These are phyloP conservation scores for Zingel zingel DNA, from an alignment of 2,113 vertebrate genomes.

Conservation along the genomic window DNA sequence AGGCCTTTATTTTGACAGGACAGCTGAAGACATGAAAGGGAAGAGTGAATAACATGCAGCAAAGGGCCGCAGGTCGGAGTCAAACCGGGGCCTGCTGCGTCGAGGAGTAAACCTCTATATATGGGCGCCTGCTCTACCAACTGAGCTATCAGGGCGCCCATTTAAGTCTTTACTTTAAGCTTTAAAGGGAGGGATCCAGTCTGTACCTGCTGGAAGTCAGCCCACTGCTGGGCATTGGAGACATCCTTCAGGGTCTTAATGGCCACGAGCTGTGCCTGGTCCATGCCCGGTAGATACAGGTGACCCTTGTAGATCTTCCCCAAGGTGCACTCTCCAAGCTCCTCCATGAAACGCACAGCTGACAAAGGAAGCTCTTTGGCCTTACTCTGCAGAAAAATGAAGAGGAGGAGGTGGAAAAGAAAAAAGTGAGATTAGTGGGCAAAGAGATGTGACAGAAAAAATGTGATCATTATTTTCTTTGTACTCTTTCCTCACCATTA, in stretches of 20 bases:
- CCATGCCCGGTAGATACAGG: slow-evolving; percentile 97
- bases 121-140: too few relatives aligned
- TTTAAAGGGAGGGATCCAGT: not conserved
- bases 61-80: too few relatives aligned
- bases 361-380: slow-evolving; percentile 97
- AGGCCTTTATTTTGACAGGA: too few relatives aligned
- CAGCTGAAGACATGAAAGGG: too few relatives aligned
- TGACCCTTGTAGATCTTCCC: slow-evolving; percentile 99
- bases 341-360: slow-evolving; percentile 98
- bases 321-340: slow-evolving; percentile 92
- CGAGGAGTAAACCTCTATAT: too few relatives aligned
- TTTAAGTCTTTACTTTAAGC: not conserved
- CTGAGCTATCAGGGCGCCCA: not conserved
- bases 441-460: slow-evolving; percentile 23
- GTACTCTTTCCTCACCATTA: slow-evolving; percentile 13
- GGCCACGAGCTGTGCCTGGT: slow-evolving; percentile 95
- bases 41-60: too few relatives aligned
- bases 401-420: slow-evolving; percentile 1
- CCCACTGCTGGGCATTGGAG: slow-evolving; percentile 93
- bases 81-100: too few relatives aligned
- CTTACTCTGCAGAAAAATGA: slow-evolving; percentile 87
- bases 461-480: slow-evolving; percentile 42
- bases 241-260: slow-evolving; percentile 97
- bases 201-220: slow-evolving; percentile 92
- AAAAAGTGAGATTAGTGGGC: slow-evolving; percentile 10